Evolutionary conservation across 2,888 invertebrate genomes (phyloP), one percentile per base, ranked within the genome.

Genomic region (Aphidoletes aphidimyza): DNA sequence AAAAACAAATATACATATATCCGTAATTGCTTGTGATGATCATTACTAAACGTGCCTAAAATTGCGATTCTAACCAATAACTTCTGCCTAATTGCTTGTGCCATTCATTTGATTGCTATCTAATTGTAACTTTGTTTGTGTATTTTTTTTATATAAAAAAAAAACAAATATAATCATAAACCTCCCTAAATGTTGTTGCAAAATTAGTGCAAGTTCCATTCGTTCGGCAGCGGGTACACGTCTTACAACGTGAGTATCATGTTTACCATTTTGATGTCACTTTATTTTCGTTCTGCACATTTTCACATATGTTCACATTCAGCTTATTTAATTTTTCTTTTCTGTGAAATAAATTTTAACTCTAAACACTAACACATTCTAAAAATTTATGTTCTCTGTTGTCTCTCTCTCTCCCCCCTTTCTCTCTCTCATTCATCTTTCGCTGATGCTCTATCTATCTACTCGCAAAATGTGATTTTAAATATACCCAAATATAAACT

Each of bases 211-310:
- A 59, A 86, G 86, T 84, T 87, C 86, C 36, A 83, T 86, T 84
- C 85, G 87, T 59, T 86, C 87, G n/a, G 85, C 87, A 54, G 88
- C 89, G 85, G 89, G 89, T 87, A 88, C 90, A 54, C 90, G 89
- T 87, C 90, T 89, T 30, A 90, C 91, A 85, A 89, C 90, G 91
- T 91, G 90, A 90, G 91, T 91, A 86, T 54, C 78, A 86, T 37
- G 37, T 37, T 37, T 5, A 69, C n/a, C 17, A 11, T 47, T 47
- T 47, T 14, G 47, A 17, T 14, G 9, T 17, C 47, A 54, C 22
- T 54, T 54, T 26, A n/a, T 22, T 54, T n/a, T 47, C 8, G 2
- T 19, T 47, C 17, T 47, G 6, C 17, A 3, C 11, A 17, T 47
- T 19, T 19, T 11, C 47, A 19, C 11, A 19, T 19, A n/a, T n/a